Percentiles rank a stretch among this genome's conserved stretches.
phyloP scores from a whole-genome alignment of 2,888 invertebrate genomes.

The Volucella inanis region DNA sequence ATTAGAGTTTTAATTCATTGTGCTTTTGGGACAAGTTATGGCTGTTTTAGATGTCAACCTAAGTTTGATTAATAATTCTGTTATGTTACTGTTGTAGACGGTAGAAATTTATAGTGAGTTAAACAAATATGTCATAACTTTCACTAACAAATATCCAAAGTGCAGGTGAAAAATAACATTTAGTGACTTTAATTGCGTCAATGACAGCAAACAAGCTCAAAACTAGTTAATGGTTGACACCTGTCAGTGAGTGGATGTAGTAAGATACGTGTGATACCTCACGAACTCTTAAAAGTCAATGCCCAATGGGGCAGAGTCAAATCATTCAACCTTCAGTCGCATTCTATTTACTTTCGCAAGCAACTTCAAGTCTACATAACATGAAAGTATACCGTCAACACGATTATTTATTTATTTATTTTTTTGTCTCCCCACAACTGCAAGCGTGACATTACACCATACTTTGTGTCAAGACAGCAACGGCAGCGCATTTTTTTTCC shows the following conservation, averaged over 20 bases:
- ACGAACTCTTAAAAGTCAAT: constrained; percentile 10
- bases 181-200: neutral
- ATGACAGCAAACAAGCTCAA: neutral
- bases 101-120: too few relatives aligned
- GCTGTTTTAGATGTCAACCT: constrained; percentile 9
- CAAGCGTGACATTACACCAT: constrained; percentile 59
- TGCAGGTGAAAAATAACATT: too few relatives aligned
- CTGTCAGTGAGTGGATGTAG: too few relatives aligned
- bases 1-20: constrained; percentile 3
- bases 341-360: constrained; percentile 43
- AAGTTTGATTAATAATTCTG: constrained; percentile 22
- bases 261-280: too few relatives aligned
- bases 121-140: too few relatives aligned
- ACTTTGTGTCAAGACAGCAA: constrained; percentile 62
- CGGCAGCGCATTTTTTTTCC: constrained; percentile 1
- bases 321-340: constrained; percentile 46
- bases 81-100: too few relatives aligned
- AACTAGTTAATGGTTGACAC: too few relatives aligned
- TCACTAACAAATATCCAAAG: too few relatives aligned
- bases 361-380: constrained; percentile 32
- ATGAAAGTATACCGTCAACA: constrained; percentile 9
- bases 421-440: constrained; percentile 28
- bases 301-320: constrained; percentile 24
- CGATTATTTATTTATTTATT: constrained; percentile 4
- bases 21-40: constrained; percentile 44